These are phyloP conservation scores for Tuta absoluta DNA, from an alignment of 2,888 invertebrate species.

Conservation along the genomic window DNA sequence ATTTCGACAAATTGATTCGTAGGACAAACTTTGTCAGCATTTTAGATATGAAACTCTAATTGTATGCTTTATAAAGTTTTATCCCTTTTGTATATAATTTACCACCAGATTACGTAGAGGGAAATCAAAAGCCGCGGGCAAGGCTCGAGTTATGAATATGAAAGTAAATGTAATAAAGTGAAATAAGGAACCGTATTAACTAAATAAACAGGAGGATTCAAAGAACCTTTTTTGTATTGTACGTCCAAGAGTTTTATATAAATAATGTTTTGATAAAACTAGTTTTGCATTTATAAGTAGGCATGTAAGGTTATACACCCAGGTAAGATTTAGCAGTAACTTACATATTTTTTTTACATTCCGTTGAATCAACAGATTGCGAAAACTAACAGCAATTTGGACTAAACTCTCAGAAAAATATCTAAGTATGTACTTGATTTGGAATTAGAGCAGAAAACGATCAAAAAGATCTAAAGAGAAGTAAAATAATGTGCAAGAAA, in stretches of 20 bases:
- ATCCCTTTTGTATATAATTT: conserved; percentile 20
- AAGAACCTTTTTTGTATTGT: background rate
- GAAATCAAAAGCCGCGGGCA: conserved; percentile 20
- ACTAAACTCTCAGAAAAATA: too few relatives aligned
- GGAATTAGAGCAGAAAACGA: too few relatives aligned
- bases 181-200: conserved; percentile 6
- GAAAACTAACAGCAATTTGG: too few relatives aligned
- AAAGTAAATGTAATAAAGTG: conserved; percentile 24
- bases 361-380: too few relatives aligned
- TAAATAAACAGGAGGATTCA: conserved; percentile 1
- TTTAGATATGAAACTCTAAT: background rate
- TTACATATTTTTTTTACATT: too few relatives aligned
- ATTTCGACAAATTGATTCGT: conserved; percentile 16
- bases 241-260: background rate
- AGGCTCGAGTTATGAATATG: conserved; percentile 27
- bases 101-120: conserved; percentile 17
- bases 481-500: too few relatives aligned
- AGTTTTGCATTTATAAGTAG: too few relatives aligned
- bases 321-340: too few relatives aligned
- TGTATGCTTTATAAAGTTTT: conserved; percentile 14
- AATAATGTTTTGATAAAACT: background rate
- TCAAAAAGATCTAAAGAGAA: too few relatives aligned
- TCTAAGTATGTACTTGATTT: too few relatives aligned
- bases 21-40: background rate
- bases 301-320: too few relatives aligned